Percentiles rank a stretch among this genome's conserved stretches.
phyloP scores from a whole-genome alignment of 2,113 vertebrate species.

The Pseudorhombus dupliciocellatus region DNA sequence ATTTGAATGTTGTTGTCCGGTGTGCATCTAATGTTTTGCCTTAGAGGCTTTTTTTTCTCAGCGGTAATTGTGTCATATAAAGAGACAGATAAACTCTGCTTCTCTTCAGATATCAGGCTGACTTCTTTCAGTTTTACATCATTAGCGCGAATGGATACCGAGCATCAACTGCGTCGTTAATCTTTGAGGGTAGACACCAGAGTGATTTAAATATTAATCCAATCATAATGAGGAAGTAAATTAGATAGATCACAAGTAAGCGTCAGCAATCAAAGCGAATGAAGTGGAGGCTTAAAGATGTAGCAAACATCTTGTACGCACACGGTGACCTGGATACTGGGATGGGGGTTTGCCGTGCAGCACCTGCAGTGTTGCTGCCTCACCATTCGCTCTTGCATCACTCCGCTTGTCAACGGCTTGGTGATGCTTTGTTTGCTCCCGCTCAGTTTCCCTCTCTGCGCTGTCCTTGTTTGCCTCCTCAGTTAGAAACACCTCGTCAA shows the following conservation, averaged over 20 bases:
- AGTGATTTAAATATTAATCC: neutral
- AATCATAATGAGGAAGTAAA: neutral
- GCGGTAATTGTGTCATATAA: neutral
- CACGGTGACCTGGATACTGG: slow-evolving; percentile 48
- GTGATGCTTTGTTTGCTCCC: slow-evolving; percentile 3
- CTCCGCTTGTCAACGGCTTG: neutral
- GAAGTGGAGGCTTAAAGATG: neutral
- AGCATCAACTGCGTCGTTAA: neutral
- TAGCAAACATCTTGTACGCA: neutral
- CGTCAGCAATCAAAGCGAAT: neutral
- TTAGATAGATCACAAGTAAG: neutral
- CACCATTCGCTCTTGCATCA: slow-evolving; percentile 65
- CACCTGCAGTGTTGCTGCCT: slow-evolving; percentile 51
- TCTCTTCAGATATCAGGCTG: neutral
- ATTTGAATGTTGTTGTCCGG: slow-evolving; percentile 5
- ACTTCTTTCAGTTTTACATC: neutral
- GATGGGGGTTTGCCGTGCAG: slow-evolving; percentile 25
- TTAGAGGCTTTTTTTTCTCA: neutral
- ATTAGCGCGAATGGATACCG: neutral
- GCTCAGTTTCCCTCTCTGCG: neutral
- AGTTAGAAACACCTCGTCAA: neutral
- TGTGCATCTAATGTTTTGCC: neutral
- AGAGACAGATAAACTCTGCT: neutral
- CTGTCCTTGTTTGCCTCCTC: slow-evolving; percentile 5
- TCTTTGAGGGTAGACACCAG: neutral